These are phyloP conservation scores for Zaprionus kolodkinae DNA, from an alignment of 1,140 invertebrate species.

Conservation along the genomic window DNA sequence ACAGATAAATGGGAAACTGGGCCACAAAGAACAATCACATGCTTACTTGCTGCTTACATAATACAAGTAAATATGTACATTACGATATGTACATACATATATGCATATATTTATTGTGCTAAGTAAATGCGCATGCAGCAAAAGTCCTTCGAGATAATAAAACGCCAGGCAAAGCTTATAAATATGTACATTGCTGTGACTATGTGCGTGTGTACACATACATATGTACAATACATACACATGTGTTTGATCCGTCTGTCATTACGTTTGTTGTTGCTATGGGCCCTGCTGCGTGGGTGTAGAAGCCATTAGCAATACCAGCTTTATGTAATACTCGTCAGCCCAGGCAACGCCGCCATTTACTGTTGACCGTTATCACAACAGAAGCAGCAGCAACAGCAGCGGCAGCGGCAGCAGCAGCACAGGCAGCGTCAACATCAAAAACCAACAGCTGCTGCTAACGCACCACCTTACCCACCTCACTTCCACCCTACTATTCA, in stretches of 20 bases:
- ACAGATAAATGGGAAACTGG: slow-evolving; percentile 37
- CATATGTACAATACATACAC: slow-evolving; percentile 4
- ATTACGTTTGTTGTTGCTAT: slow-evolving; percentile 23
- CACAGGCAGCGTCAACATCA: slow-evolving; percentile 27
- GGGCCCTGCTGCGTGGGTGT: slow-evolving; percentile 21
- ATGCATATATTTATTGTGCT: not conserved
- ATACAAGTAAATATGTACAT: not conserved
- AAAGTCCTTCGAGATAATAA: slow-evolving; percentile 73
- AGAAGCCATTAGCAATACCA: slow-evolving; percentile 29
- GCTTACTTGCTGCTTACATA: slow-evolving; percentile 9
- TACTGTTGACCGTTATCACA: slow-evolving; percentile 52
- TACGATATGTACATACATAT: not conserved
- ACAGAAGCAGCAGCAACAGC: slow-evolving; percentile 38
- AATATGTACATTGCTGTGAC: not conserved
- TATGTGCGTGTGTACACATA: not conserved
- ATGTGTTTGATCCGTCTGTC: not conserved
- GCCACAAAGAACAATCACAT: slow-evolving; percentile 15
- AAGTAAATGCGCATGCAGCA: slow-evolving; percentile 47
- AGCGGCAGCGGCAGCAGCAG: too few species aligned
- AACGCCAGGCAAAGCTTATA: slow-evolving; percentile 54
- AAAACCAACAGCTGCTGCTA: slow-evolving; percentile 53
- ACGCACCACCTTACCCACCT: slow-evolving; percentile 52
- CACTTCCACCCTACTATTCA: slow-evolving; percentile 10
- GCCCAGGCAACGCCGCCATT: slow-evolving; percentile 30
- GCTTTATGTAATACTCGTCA: slow-evolving; percentile 65